Percentiles rank a stretch among this genome's conserved stretches.
phyloP scores from a whole-genome alignment of 1,140 invertebrate species.

The Aporrectodea caliginosa region DNA sequence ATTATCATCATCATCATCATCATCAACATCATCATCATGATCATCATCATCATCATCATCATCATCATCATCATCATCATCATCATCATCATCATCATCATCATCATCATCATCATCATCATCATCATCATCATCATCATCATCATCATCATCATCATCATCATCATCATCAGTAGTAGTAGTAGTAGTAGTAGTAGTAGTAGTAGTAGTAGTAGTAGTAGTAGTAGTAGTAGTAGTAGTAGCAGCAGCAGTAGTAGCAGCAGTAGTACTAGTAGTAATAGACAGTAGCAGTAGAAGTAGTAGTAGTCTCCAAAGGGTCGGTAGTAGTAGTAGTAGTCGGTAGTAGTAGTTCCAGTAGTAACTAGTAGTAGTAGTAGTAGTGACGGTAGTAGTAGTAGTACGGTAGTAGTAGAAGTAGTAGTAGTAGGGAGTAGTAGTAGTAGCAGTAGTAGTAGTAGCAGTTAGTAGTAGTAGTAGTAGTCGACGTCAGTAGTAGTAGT shows the following conservation, averaged over 20 bases:
- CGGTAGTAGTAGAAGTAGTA: neutral
- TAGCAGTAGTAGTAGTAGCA: neutral
- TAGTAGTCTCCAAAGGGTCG: neutral
- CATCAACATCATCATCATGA: conserved; percentile 9
- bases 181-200: neutral
- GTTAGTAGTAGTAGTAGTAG: conserved; percentile 2
- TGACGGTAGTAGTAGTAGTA: neutral
- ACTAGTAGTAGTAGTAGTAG: neutral
- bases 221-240: conserved; percentile 2
- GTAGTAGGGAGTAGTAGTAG: neutral
- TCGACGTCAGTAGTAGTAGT: neutral
- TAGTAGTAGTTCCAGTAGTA: neutral
- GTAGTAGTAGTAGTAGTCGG: neutral
- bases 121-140: conserved; percentile 23
- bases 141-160: conserved; percentile 22
- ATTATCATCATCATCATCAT: too few relatives aligned
- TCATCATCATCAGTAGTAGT: conserved; percentile 1
- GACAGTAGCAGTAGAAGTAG: neutral
- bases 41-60: conserved; percentile 22
- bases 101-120: conserved; percentile 19
- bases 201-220: conserved; percentile 3
- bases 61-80: conserved; percentile 23
- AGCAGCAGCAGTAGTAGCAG: neutral
- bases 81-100: conserved; percentile 13
- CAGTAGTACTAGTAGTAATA: neutral